Evolutionary conservation across 1,140 invertebrate species (phyloP).

Genomic region (Hylaeus volcanicus): DNA sequence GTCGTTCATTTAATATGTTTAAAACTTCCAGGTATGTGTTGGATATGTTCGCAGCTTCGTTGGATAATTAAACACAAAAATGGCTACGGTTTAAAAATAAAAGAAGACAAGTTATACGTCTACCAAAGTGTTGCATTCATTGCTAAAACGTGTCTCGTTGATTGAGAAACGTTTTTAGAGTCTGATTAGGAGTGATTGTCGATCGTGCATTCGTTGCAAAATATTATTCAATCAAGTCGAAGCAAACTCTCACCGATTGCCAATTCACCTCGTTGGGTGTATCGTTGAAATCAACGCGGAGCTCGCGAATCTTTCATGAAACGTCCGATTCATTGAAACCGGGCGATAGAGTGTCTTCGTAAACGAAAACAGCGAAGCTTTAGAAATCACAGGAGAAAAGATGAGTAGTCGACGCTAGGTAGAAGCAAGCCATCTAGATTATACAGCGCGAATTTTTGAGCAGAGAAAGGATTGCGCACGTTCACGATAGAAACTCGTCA

Average conservation of each 20-base stretch:
- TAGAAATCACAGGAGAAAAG: background rate
- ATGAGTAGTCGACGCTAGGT: slow-evolving; percentile 29
- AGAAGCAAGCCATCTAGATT: slow-evolving; percentile 45
- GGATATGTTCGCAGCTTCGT: slow-evolving; percentile 2
- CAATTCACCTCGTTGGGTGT: slow-evolving; percentile 28
- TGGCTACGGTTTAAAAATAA: background rate
- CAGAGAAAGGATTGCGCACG: slow-evolving; percentile 39
- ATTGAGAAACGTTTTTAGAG: background rate
- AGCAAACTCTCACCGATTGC: slow-evolving; percentile 13
- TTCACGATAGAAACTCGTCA: background rate
- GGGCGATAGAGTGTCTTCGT: background rate
- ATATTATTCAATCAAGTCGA: slow-evolving; percentile 3
- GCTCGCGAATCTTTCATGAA: slow-evolving; percentile 36
- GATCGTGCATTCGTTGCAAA: slow-evolving; percentile 61
- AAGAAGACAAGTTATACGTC: too few species aligned
- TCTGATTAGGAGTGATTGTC: slow-evolving; percentile 75
- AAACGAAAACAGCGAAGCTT: background rate
- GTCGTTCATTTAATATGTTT: background rate
- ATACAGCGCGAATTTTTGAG: slow-evolving; percentile 30
- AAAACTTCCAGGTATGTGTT: background rate
- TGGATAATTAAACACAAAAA: background rate
- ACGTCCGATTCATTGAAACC: slow-evolving; percentile 34
- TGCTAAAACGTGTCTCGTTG: background rate
- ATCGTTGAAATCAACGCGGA: slow-evolving; percentile 51
- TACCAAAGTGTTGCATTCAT: background rate